Evolutionary conservation across 2,888 invertebrate species (phyloP), one percentile per base, ranked within the genome.

Genomic region (Tachina lurida): DNA sequence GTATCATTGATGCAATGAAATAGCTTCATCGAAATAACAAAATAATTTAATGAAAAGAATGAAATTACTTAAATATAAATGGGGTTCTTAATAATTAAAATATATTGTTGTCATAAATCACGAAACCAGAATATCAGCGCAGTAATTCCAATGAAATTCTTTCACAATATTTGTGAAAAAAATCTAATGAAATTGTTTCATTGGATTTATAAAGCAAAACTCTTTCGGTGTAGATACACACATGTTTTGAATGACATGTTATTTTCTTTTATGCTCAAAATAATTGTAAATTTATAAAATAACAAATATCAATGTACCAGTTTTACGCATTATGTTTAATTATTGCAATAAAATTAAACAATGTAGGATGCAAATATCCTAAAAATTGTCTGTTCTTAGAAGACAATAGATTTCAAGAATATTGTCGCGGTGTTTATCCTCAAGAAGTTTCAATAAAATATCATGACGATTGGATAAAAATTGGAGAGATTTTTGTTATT

Each of bases 371-470:
- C 9, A 17, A 60, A 12, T 31, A 22, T 58, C 0, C 58, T 3
- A 15, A 58, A 49, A 49, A 45, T 8, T 86, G 86, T 12, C 3
- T 19, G 1, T 84, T 80, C 41, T n/a, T 86, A 10, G n/a, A 63
- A 0, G 10, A 47, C 2, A 49, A 43, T 15, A 17, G 49, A 10
- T 78, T 82, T 62, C 5, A 70, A 15, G 43, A 58, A 3, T 77
- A 74, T 47, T 87, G 87, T 39, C 45, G 58, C 9, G 87, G 84
- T 2, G 10, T 49, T 3, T 87, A 82, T 75, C 82, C 87, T 1
- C 70, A 70, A 63, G 84, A 78, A 49, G 52, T 79, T 3, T n/a
- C 52, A 1, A 65, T 84, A 12, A 87, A 87, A 62, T 87, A 82
- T 76, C 84, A 76, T 10, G 87, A 87, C 43, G 45, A 56, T 7